A percentile compares a stretch with the other conserved stretches of the same genome.
phyloP scores from a whole-genome alignment of 2,888 invertebrate species.

The Cyclophora albipunctata region DNA sequence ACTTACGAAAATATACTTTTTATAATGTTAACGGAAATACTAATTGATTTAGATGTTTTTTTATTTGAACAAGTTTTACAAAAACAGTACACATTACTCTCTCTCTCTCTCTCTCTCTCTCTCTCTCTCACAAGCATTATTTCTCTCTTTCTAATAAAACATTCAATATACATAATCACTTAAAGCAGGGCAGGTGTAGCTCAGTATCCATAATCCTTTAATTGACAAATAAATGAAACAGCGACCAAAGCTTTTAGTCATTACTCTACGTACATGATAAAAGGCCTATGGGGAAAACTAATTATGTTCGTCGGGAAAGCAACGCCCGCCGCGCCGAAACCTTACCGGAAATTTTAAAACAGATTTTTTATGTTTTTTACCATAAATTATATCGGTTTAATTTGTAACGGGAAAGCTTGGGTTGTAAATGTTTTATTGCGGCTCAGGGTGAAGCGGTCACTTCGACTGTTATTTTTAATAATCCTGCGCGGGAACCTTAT shows the following conservation, averaged over 20 bases:
- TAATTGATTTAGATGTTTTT: too few species aligned
- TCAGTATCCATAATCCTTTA: constrained; percentile 30
- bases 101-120: too few species aligned
- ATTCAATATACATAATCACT: constrained; percentile 16
- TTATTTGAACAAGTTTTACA: too few species aligned
- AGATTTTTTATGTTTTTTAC: constrained; percentile 22
- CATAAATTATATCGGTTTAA: constrained; percentile 21
- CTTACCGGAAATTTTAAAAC: constrained; percentile 24
- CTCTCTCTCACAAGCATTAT: too few species aligned
- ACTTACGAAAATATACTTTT: too few species aligned
- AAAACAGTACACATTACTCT: too few species aligned
- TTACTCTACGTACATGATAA: constrained; percentile 19
- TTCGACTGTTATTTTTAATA: constrained; percentile 13
- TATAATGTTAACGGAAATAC: too few species aligned
- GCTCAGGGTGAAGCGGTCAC: constrained; percentile 12
- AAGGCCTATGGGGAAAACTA: constrained; percentile 25
- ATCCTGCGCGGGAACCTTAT: background rate
- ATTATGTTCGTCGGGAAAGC: constrained; percentile 28
- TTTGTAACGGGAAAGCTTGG: constrained; percentile 16
- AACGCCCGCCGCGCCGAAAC: constrained; percentile 14
- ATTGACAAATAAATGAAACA: constrained; percentile 42
- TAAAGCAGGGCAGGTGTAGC: constrained; percentile 19
- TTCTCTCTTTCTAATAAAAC: background rate
- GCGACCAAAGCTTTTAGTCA: constrained; percentile 33
- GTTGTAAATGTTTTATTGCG: constrained; percentile 21